A percentile compares a stretch with the other conserved stretches of the same genome.
Conservation (phyloP, 1,140 invertebrate genomes). For the Proales similis region DNA sequence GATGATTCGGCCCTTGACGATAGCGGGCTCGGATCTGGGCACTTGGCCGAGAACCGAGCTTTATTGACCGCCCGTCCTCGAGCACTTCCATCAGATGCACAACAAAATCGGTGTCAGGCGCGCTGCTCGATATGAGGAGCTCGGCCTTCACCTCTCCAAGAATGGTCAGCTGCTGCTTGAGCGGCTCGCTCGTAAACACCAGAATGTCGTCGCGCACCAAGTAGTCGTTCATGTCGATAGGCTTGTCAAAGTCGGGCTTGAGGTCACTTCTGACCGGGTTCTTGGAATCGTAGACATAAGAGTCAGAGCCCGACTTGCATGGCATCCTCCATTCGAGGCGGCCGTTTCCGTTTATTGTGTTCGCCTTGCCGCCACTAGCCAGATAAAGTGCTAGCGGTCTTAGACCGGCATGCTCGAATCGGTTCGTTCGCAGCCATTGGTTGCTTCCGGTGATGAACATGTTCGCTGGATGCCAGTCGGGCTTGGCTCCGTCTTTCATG, state of each 20-base stretch:
- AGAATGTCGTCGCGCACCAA: constrained; percentile 1
- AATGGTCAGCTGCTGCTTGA: constrained; percentile 7
- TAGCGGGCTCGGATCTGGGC: constrained; percentile 12
- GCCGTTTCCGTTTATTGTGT: constrained; percentile 20
- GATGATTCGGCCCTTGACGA: constrained; percentile 6
- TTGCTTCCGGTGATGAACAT: constrained; percentile 8
- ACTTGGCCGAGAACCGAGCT: neutral
- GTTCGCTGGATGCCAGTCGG: constrained; percentile 1
- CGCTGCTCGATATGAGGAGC: neutral
- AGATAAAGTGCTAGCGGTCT: constrained; percentile 5
- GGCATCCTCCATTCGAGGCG: neutral
- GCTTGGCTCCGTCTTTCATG: constrained; percentile 7
- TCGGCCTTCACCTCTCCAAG: neutral
- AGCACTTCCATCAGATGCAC: constrained; percentile 11
- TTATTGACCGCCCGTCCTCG: constrained; percentile 2
- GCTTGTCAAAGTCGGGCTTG: neutral
- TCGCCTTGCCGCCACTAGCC: neutral
- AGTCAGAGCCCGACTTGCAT: neutral
- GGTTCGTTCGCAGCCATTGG: neutral
- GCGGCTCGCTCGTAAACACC: neutral
- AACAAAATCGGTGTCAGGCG: constrained; percentile 14
- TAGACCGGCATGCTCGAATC: neutral
- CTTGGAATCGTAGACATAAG: neutral
- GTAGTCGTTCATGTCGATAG: constrained; percentile 4
- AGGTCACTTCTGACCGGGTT: neutral